These are phyloP conservation scores for Pomatorhinus ruficollis DNA, from an alignment of 2,113 vertebrate genomes.

Conservation along the genomic window DNA sequence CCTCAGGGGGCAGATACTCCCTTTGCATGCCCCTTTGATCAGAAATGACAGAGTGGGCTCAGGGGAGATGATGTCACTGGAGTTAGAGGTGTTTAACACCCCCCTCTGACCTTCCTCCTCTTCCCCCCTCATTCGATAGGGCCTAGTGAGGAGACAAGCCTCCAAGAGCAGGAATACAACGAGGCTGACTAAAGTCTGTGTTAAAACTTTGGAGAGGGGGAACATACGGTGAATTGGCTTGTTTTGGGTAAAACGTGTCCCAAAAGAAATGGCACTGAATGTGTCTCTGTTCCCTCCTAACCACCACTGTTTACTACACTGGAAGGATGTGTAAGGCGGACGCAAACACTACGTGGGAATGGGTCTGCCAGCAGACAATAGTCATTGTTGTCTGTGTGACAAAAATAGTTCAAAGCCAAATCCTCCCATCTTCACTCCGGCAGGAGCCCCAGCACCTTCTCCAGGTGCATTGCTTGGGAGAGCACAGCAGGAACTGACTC, in stretches of 20 bases:
- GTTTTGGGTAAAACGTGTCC: neutral
- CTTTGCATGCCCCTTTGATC: neutral
- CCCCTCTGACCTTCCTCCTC: neutral
- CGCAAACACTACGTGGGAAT: neutral
- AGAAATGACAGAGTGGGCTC: rapidly evolving
- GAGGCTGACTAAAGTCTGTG: neutral
- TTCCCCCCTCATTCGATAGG: neutral
- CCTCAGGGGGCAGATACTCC: neutral
- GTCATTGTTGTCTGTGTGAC: neutral
- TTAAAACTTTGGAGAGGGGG: conserved; percentile 39
- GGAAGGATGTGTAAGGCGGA: neutral
- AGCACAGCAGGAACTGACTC: neutral
- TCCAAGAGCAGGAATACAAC: neutral
- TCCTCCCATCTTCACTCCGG: neutral
- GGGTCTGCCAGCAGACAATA: neutral
- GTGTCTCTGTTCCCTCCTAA: neutral
- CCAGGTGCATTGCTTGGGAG: rapidly evolving
- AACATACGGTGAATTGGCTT: neutral
- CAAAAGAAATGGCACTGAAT: neutral
- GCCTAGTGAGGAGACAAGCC: neutral
- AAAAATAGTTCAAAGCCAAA: conserved; percentile 24
- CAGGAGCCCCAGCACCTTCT: neutral
- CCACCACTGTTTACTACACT: neutral
- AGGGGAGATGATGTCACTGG: neutral
- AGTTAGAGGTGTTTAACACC: neutral